Evolutionary conservation across 2,797 vertebrate species (phyloP), one percentile per base, ranked within the genome.

Genomic region (Myripristis jacobus): DNA sequence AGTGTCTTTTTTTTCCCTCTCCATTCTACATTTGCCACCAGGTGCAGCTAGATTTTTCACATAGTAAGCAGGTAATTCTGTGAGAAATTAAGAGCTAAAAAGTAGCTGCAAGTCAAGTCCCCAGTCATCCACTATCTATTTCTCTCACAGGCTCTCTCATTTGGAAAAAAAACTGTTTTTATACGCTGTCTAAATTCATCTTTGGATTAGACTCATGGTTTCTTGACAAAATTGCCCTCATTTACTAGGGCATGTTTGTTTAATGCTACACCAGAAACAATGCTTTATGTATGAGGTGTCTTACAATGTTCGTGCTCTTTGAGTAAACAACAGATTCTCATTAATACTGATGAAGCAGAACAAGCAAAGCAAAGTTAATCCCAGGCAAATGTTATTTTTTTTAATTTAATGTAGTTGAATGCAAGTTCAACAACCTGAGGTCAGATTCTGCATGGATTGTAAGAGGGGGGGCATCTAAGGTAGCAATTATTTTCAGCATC

Each of bases 331-430:
- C 38, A 25, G 22, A 13, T 21, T 16, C 75, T 60, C 22, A 61
- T 66, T 66, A 66, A 41, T 77, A 70, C 70, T 77, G 52, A 66
- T 71, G 63, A 60, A 44, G 22, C 3, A 46, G 29, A 53, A 47
- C 16, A 22, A 58, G 10, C 29, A 36, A 53, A 56, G 56, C 12
- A 51, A 63, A 47, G 18, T 19, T 31, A 34, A 16, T 31, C 31
- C 19, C 13, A 38, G 12, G 36, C 36, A 12, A 38, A 12, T 38
- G 36, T 38, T 10, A 38, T 38, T 38, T 38, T 38, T 36, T 3
- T 10, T 12, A 38, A 38, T 38, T 10, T 13, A 38, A 38, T 38
- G 36, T 38, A 38, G 13, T 13, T 38, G 36, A 38, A 38, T 38
- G 12, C 27, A 34, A 13, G n/a, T 46, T 46, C n/a, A 46, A 5